Evolutionary conservation across 2,113 vertebrate species (phyloP).

Genomic region (Oncorhynchus masou): DNA sequence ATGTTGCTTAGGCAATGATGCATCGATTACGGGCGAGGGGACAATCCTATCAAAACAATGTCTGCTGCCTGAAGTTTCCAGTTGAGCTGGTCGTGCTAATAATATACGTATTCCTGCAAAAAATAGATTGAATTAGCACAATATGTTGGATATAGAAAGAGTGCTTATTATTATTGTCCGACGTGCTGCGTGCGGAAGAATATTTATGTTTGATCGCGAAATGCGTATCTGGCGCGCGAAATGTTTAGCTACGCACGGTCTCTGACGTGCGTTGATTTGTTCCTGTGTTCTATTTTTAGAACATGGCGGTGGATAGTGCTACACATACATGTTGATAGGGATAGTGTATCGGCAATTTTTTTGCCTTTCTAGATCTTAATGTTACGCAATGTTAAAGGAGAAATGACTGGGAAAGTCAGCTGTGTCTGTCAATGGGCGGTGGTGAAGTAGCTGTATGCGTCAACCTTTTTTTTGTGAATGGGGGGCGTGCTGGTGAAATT

Average conservation of each 20-base stretch:
- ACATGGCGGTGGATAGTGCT: constrained; percentile 20
- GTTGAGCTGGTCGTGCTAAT: constrained; percentile 4
- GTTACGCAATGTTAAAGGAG: background rate
- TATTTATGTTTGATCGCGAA: background rate
- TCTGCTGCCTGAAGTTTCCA: constrained; percentile 63
- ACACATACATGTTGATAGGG: background rate
- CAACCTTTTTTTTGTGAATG: constrained; percentile 73
- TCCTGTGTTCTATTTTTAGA: constrained; percentile 66
- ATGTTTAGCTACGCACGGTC: constrained; percentile 25
- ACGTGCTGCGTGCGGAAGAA: background rate
- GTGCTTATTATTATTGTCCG: background rate
- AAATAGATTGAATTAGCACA: background rate
- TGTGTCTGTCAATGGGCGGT: constrained; percentile 66
- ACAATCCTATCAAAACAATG: constrained; percentile 61
- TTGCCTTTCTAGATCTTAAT: background rate
- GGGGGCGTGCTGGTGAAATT: constrained; percentile 52
- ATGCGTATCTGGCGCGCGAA: background rate
- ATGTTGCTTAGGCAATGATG: background rate
- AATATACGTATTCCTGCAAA: background rate
- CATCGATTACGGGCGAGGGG: constrained; percentile 5
- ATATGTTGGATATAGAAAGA: background rate
- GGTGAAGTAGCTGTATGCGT: constrained; percentile 72
- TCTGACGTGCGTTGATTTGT: constrained; percentile 51
- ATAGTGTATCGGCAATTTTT: background rate
- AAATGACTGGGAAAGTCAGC: background rate